phyloP scores from a whole-genome alignment of 1,140 invertebrate species.

The Wiebesia pumilae region DNA sequence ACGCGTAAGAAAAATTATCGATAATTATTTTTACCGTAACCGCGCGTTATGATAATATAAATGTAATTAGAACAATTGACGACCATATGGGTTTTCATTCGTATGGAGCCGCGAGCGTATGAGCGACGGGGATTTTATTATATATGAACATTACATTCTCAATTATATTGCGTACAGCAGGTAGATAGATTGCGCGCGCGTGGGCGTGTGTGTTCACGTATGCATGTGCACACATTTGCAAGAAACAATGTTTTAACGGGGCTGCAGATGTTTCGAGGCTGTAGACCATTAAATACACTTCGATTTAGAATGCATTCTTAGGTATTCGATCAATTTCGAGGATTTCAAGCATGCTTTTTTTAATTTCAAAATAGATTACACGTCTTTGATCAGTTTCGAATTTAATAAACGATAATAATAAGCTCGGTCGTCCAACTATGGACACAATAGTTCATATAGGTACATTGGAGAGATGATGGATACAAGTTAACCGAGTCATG shows the following conservation, averaged over 20 bases:
- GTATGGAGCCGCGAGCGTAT: slow-evolving; percentile 49
- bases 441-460: not conserved
- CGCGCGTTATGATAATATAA: slow-evolving; percentile 47
- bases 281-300: slow-evolving; percentile 52
- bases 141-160: slow-evolving; percentile 68
- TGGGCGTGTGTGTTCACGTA: not conserved
- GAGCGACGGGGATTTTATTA: slow-evolving; percentile 58
- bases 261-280: slow-evolving; percentile 73
- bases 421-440: not conserved
- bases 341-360: slow-evolving; percentile 14
- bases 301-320: slow-evolving; percentile 25
- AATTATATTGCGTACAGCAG: slow-evolving; percentile 69
- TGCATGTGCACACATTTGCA: not conserved
- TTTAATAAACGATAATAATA: not conserved
- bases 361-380: not conserved
- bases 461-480: not conserved
- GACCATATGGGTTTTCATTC: slow-evolving; percentile 60
- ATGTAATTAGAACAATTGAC: slow-evolving; percentile 62
- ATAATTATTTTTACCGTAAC: slow-evolving; percentile 53
- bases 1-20: slow-evolving; percentile 68
- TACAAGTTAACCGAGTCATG: slow-evolving; percentile 19
- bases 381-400: not conserved
- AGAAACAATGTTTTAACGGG: slow-evolving; percentile 73
- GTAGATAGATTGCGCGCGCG: slow-evolving; percentile 61
- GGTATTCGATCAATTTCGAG: slow-evolving; percentile 4